phyloP scores from a whole-genome alignment of 2,797 vertebrate species.

The Protonibea diacanthus region DNA sequence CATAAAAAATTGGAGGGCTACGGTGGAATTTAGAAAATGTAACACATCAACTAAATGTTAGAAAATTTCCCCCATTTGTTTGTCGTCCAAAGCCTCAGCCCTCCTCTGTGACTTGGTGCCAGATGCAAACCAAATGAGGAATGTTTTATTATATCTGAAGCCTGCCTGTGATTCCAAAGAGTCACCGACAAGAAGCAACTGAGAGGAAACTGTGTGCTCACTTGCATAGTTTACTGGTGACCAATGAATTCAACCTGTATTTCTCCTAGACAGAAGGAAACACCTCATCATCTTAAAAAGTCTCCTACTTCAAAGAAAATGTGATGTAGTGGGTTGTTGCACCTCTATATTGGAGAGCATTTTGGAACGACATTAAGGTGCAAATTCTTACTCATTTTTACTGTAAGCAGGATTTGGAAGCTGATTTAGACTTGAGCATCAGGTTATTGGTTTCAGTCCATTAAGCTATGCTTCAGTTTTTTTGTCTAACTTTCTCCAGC shows the following conservation, averaged over 20 bases:
- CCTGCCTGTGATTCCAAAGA: conserved; percentile 64
- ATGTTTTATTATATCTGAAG: conserved; percentile 65
- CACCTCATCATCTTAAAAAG: conserved; percentile 46
- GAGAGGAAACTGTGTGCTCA: conserved; percentile 59
- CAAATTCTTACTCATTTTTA: conserved; percentile 47
- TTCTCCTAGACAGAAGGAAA: conserved; percentile 58
- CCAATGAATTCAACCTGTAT: conserved; percentile 55
- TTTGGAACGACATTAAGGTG: conserved; percentile 47
- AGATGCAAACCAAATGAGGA: conserved; percentile 67
- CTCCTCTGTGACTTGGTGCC: conserved; percentile 42
- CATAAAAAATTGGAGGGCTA: background rate
- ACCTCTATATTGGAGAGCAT: conserved; percentile 47
- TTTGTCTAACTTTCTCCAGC: background rate
- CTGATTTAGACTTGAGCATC: background rate
- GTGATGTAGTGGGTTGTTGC: conserved; percentile 62
- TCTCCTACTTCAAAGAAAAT: conserved; percentile 54
- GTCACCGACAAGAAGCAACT: conserved; percentile 43
- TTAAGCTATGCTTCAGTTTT: conserved; percentile 2
- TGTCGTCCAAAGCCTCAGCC: conserved; percentile 3
- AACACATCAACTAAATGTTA: conserved; percentile 36
- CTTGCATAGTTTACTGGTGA: conserved; percentile 49
- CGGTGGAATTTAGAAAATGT: conserved; percentile 21
- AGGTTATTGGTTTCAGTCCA: background rate
- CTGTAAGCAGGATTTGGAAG: conserved; percentile 45
- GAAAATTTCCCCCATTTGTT: conserved; percentile 15